Percentiles rank a stretch among this genome's conserved stretches.
These are phyloP conservation scores for Chrysopilus asiliformis DNA, from an alignment of 2,888 invertebrate species.

Conservation along the genomic window DNA sequence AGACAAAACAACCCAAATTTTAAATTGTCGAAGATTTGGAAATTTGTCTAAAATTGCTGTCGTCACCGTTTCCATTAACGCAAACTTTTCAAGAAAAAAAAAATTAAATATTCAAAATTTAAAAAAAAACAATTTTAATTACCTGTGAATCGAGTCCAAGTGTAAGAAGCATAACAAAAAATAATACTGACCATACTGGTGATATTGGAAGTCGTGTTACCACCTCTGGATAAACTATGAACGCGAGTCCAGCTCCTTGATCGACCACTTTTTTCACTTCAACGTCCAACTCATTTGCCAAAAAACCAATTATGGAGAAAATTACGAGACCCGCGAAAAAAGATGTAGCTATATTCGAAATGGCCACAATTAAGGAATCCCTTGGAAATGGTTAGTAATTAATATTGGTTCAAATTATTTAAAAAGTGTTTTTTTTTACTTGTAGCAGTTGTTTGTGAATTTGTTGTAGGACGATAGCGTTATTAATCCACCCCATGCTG, in stretches of 20 bases:
- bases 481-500: slow-evolving; percentile 77
- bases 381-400: slow-evolving; percentile 27
- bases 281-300: slow-evolving; percentile 61
- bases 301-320: slow-evolving; percentile 68
- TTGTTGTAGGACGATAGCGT: slow-evolving; percentile 76
- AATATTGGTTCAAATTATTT: too few species aligned
- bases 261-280: slow-evolving; percentile 58
- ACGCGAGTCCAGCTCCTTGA: slow-evolving; percentile 65
- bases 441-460: slow-evolving; percentile 70
- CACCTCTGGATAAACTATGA: slow-evolving; percentile 76
- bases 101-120: background rate
- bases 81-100: slow-evolving; percentile 37
- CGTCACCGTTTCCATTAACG: slow-evolving; percentile 62
- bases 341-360: slow-evolving; percentile 64
- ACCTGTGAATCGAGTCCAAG: slow-evolving; percentile 60
- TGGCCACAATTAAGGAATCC: slow-evolving; percentile 61
- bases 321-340: slow-evolving; percentile 71
- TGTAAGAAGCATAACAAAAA: slow-evolving; percentile 66
- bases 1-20: slow-evolving; percentile 55
- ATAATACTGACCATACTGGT: slow-evolving; percentile 68
- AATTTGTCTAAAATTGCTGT: slow-evolving; percentile 63
- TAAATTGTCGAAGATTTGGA: slow-evolving; percentile 51
- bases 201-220: slow-evolving; percentile 65
- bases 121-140: background rate
- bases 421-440: slow-evolving; percentile 40